Evolutionary conservation across 37 sponge, comb jelly and placozoan genomes (phyloP).

Genomic region (Tethya wilhelma): DNA sequence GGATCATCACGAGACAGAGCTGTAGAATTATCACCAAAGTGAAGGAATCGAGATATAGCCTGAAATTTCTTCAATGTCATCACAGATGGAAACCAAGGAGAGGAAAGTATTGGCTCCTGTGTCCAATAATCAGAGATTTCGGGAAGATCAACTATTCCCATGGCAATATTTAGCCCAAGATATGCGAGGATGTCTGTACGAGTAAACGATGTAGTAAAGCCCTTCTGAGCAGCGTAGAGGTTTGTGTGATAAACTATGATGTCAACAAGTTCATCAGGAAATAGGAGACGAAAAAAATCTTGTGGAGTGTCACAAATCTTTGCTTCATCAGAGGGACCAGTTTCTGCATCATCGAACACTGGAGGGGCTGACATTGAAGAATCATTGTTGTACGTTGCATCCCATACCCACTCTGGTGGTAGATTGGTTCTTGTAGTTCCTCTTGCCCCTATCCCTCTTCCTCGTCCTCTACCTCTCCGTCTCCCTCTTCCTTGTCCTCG

Average conservation of each 20-base stretch:
- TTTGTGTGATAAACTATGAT: constrained; percentile 19
- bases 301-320: neutral
- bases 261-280: constrained; percentile 9
- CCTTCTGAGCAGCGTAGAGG: constrained; percentile 39
- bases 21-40: neutral
- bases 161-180: constrained; percentile 3
- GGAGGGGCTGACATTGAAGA: neutral
- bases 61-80: neutral
- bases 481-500: neutral
- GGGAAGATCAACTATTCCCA: constrained; percentile 12
- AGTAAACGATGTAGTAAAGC: neutral
- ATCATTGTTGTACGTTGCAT: neutral
- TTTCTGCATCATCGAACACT: neutral
- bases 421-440: neutral
- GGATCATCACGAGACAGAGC: neutral
- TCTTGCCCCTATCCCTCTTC: constrained; percentile 1
- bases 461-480: neutral
- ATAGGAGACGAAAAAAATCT: constrained; percentile 21
- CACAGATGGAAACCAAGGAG: constrained; percentile 9
- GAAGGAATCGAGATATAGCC: constrained; percentile 2
- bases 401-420: neutral
- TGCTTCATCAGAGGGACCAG: neutral
- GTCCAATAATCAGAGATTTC: neutral
- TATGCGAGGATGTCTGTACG: neutral
- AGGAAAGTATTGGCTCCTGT: neutral